Percentiles rank a stretch among this genome's conserved stretches.
Conservation (phyloP, 2,888 invertebrate species). For the Caradrina clavipalpis region DNA sequence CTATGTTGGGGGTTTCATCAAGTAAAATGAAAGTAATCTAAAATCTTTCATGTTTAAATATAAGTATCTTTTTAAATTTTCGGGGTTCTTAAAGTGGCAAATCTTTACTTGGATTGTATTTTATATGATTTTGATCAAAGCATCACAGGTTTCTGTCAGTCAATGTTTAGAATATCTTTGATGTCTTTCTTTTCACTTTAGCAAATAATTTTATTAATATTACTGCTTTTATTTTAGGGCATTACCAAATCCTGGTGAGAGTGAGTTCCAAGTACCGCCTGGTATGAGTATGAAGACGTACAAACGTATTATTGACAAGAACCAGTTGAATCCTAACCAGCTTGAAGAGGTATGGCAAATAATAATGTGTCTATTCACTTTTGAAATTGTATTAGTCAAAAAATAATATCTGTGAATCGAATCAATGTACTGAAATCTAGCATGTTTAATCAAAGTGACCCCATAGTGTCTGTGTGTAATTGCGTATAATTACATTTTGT, state of each 20-base stretch:
- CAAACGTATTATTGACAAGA: slow-evolving; percentile 94
- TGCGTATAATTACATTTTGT: no score
- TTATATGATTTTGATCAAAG: background rate
- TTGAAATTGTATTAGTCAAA: background rate
- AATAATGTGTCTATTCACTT: background rate
- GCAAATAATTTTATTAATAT: no score
- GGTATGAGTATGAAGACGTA: slow-evolving; percentile 95
- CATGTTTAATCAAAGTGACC: no score
- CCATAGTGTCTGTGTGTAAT: no score
- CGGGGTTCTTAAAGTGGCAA: no score
- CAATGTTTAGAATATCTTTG: background rate
- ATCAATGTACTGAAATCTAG: no score
- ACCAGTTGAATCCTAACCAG: slow-evolving; percentile 94
- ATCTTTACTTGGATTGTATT: background rate
- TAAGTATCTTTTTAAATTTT: background rate
- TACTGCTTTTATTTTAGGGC: slow-evolving; percentile 77
- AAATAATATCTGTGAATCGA: no score
- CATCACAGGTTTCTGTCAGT: background rate
- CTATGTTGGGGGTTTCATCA: background rate
- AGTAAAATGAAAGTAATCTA: background rate
- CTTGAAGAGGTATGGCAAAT: slow-evolving; percentile 93
- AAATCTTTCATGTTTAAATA: background rate
- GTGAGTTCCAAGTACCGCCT: slow-evolving; percentile 92
- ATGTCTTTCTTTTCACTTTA: background rate
- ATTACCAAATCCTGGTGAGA: slow-evolving; percentile 88